A percentile compares a stretch with the other conserved stretches of the same genome.
Evolutionary conservation across 2,113 vertebrate genomes (phyloP).

Genomic region (Malaclemys terrapin): DNA sequence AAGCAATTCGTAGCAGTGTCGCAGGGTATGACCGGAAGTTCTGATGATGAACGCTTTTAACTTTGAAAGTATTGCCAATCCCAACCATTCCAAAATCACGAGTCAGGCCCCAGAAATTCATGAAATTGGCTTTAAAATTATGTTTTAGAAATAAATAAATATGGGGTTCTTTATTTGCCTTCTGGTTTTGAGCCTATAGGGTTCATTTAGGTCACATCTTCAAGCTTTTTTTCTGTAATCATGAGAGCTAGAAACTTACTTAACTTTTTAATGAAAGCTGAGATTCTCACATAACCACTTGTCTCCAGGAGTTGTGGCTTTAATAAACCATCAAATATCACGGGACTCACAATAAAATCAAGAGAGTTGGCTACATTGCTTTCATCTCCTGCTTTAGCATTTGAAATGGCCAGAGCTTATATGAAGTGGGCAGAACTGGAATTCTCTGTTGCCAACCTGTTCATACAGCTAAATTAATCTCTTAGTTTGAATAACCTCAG

Average conservation of each 20-base stretch:
- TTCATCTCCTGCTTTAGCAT: background rate
- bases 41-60: background rate
- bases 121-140: background rate
- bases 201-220: background rate
- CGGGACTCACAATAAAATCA: background rate
- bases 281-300: background rate
- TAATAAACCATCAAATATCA: background rate
- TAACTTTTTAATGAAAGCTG: background rate
- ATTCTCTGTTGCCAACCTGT: background rate
- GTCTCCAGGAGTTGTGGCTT: background rate
- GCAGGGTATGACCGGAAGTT: background rate
- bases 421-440: background rate
- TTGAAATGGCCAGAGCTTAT: background rate
- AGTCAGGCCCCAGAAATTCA: background rate
- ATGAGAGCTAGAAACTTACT: background rate
- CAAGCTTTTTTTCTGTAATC: background rate
- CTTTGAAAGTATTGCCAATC: background rate
- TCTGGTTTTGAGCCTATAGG: background rate
- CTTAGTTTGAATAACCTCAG: background rate
- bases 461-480: background rate
- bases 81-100: background rate
- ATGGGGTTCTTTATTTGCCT: background rate
- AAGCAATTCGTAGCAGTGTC: background rate
- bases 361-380: background rate
- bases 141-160: background rate